phyloP scores from a whole-genome alignment of 2,797 vertebrate genomes.

The Microchirus variegatus region DNA sequence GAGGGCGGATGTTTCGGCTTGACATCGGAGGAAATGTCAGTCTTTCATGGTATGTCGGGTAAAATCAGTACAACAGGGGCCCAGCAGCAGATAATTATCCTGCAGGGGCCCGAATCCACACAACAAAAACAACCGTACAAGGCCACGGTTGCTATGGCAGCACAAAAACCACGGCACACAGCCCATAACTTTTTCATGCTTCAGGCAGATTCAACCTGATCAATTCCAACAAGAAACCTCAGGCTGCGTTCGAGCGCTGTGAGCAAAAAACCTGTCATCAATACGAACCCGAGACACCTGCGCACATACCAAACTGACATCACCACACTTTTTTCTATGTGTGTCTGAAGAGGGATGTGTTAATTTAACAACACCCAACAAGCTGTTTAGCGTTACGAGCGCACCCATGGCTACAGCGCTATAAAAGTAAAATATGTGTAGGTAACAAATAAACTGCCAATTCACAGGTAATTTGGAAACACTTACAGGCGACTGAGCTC shows the following conservation, averaged over 20 bases:
- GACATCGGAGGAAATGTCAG: too few species aligned
- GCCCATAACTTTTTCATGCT: background rate
- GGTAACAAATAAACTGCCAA: background rate
- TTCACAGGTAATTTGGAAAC: background rate
- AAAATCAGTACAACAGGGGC: background rate
- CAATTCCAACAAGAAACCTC: background rate
- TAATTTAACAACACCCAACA: background rate
- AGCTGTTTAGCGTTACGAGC: background rate
- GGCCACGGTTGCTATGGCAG: background rate
- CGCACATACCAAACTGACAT: background rate
- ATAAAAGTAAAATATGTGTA: background rate
- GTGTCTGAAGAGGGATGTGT: background rate
- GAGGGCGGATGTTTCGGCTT: too few species aligned
- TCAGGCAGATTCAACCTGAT: background rate
- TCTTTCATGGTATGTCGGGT: background rate
- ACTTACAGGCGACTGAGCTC: slow-evolving; percentile 6
- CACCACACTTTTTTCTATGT: background rate
- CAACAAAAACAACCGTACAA: background rate
- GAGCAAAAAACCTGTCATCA: background rate
- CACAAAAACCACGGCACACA: background rate
- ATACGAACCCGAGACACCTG: background rate
- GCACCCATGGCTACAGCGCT: background rate
- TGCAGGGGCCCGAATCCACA: background rate
- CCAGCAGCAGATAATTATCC: background rate
- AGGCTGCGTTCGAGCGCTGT: background rate